Conservation (phyloP, 2,113 vertebrate genomes). For the Lampris incognitus region DNA sequence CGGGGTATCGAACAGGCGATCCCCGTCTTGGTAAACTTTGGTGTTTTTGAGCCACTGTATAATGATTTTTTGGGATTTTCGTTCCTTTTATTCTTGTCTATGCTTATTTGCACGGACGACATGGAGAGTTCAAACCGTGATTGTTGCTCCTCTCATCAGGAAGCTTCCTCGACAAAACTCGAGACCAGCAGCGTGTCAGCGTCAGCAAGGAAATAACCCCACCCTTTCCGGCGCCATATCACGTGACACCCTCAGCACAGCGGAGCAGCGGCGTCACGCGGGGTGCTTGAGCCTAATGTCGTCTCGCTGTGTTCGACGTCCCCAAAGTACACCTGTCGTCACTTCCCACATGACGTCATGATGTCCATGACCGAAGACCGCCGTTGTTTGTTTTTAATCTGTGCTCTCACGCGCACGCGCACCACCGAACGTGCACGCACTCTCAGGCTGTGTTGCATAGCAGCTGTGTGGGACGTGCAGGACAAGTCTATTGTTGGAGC, state of each 20-base stretch:
- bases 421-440: neutral
- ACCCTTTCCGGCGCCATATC: slow-evolving; percentile 37
- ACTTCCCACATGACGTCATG: slow-evolving; percentile 7
- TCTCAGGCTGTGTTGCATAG: slow-evolving; percentile 31
- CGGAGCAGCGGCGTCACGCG: slow-evolving; percentile 31
- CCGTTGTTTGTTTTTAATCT: slow-evolving; percentile 53
- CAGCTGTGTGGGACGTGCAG: slow-evolving; percentile 66
- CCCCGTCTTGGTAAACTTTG: too few species aligned
- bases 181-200: slow-evolving; percentile 33
- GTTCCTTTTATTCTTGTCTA: slow-evolving; percentile 1
- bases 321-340: neutral
- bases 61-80: neutral
- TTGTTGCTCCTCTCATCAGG: slow-evolving; percentile 59
- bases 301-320: slow-evolving; percentile 3
- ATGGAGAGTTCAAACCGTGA: slow-evolving; percentile 25
- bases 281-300: slow-evolving; percentile 18
- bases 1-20: too few species aligned
- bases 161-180: slow-evolving; percentile 32
- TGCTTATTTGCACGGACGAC: slow-evolving; percentile 24
- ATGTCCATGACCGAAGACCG: neutral
- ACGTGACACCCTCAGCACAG: slow-evolving; percentile 13
- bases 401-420: slow-evolving; percentile 34
- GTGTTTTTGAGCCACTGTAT: neutral
- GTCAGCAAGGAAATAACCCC: slow-evolving; percentile 60
- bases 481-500: slow-evolving; percentile 68